phyloP scores from a whole-genome alignment of 2,797 vertebrate genomes.

The Poecilia picta region DNA sequence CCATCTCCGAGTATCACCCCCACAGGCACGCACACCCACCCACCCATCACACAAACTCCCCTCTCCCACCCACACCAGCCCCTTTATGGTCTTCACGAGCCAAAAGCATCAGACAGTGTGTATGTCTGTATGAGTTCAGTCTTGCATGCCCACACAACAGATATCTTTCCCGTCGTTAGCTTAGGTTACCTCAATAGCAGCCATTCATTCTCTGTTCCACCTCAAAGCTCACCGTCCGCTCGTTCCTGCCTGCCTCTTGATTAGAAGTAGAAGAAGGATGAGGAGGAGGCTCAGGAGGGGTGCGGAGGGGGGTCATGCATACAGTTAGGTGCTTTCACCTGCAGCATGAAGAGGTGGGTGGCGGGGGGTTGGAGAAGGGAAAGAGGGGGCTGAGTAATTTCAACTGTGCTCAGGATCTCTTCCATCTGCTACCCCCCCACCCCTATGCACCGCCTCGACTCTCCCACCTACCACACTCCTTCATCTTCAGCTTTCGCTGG shows the following conservation, averaged over 20 bases:
- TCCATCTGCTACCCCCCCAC: slow-evolving; percentile 47
- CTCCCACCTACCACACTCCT: slow-evolving; percentile 40
- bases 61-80: slow-evolving; percentile 6
- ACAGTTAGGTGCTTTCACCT: slow-evolving; percentile 65
- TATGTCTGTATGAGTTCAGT: slow-evolving; percentile 15
- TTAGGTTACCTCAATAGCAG: slow-evolving; percentile 61
- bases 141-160: slow-evolving; percentile 28
- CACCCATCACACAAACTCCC: slow-evolving; percentile 3
- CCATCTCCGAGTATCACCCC: slow-evolving; percentile 49
- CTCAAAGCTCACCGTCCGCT: slow-evolving; percentile 23
- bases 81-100: slow-evolving; percentile 29
- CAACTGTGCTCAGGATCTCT: slow-evolving; percentile 58
- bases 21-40: background rate
- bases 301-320: background rate
- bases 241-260: slow-evolving; percentile 47
- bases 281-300: background rate
- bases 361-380: too few species aligned
- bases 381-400: slow-evolving; percentile 15
- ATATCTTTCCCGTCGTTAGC: slow-evolving; percentile 41
- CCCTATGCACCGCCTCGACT: background rate
- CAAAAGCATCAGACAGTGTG: slow-evolving; percentile 30
- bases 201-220: slow-evolving; percentile 48
- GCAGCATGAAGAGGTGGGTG: slow-evolving; percentile 1
- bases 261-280: slow-evolving; percentile 27
- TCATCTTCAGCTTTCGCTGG: slow-evolving; percentile 36